Evolutionary conservation across 1,140 invertebrate genomes (phyloP), one percentile per base, ranked within the genome.

Genomic region (Leguminivora glycinivorella): DNA sequence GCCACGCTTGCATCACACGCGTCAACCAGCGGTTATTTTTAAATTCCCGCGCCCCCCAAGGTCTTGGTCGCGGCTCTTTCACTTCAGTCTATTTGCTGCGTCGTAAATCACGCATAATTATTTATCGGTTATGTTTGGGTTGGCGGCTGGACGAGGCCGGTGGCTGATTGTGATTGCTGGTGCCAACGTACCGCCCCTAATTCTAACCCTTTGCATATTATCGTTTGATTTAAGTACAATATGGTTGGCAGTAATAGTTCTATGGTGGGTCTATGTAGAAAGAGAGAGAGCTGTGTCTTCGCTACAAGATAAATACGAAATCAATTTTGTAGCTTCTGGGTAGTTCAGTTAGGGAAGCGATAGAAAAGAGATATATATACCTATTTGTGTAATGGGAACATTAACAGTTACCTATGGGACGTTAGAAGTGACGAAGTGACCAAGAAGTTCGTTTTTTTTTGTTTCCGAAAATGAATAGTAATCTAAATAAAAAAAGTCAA

Each of bases 51-150:
- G 47, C 19, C 47, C 25, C 56, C 26, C 58, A 29, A 63, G 58
- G 58, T 63, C 58, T 63, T 31, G 58, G 58, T 63, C 58, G 58
- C 26, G 58, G 26, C 58, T 63, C 58, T 63, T 63, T 63, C 58
- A 63, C 58, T 63, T 63, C 58, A 63, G 58, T 63, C 58, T 63
- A 63, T 63, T 63, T 63, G 58, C n/a, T 26, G 25, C 58, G 25
- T 4, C 25, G 58, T 63, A 63, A 63, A 63, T 63, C 58, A 34
- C 58, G 26, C 9, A 34, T 63, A 63, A 63, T 63, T 31, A 63
- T 63, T 63, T 63, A 31, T 63, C 29, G 58, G 58, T n/a, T 34
- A 31, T 63, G 58, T 63, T 63, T 63, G 17, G 58, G 58, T 63
- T 63, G 58, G 58, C 58, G 58, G 58, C 29, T n/a, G 14, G 58